Base-by-base conservation (phyloP, 2,113 vertebrate species). In the Mustelus asterias region DNA sequence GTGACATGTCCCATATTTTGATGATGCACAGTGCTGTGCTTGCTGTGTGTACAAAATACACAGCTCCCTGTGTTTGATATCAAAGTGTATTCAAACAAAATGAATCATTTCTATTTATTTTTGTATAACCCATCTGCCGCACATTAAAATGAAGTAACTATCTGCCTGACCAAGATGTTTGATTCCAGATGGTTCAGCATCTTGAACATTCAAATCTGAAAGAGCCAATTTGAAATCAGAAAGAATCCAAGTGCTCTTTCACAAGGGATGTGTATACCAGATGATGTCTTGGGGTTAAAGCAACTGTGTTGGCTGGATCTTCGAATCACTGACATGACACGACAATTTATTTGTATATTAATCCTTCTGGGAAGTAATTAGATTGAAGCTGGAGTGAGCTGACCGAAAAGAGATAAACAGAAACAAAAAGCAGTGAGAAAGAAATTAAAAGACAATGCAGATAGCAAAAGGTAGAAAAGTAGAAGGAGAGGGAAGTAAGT, bases 261-360 rank as follows among this genome's bases (percentile, higher is more conserved):
- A 93, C 89, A 67, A 93, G 29, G 89, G 60, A 90, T 65, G 88
- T 58, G 5, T 63, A 92, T 63, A 63, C 88, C 88, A 92, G 88
- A 63, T 63, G 88, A 92, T 92, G 80, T 92, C 88, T 92, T 83
- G 80, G 44, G 80, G 18, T 44, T 33, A 63, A 29, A 92, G 58
- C 88, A 92, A 92, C 54, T n/a, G 54, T 60, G 88, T 92, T 92
- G 54, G 29, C 88, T 63, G 88, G 58, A 58, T 63, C 29, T 2
- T 60, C 29, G 29, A 63, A 92, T 33, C 33, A 16, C 58, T n/a
- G 58, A 33, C 88, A 37, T 65, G 33, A 9, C 60, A 20, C 1
- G 8, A 93, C 6, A 22, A 93, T 67, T 93, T 65, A 93, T 93
- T 60, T 20, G 60, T 67, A 22, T 37, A 67, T 93, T 65, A 37